phyloP scores from a whole-genome alignment of 2,888 invertebrate genomes.

The Apamea epomidion region DNA sequence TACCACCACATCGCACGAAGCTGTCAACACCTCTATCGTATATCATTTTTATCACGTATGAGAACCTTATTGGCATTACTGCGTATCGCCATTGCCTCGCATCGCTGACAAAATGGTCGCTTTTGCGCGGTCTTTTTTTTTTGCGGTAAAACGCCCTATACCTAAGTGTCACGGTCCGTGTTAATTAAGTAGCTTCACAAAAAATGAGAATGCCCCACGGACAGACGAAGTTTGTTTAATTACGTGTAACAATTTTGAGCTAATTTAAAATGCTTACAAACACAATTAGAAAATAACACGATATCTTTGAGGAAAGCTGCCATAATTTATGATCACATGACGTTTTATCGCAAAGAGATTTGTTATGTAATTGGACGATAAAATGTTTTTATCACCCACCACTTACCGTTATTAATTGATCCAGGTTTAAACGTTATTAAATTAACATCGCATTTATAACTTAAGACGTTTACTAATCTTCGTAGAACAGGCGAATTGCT shows the following conservation, averaged over 20 bases:
- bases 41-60: conserved; percentile 46
- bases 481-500: conserved; percentile 30
- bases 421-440: conserved; percentile 39
- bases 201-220: conserved; percentile 54
- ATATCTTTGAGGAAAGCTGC: conserved; percentile 3
- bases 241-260: conserved; percentile 34
- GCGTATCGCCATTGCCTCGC: conserved; percentile 45
- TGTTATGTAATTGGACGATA: conserved; percentile 49
- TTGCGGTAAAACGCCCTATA: conserved; percentile 48
- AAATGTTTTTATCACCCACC: conserved; percentile 45
- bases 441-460: conserved; percentile 41
- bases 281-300: conserved; percentile 41
- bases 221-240: conserved; percentile 35
- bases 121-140: conserved; percentile 52
- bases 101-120: conserved; percentile 66
- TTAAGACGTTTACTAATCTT: conserved; percentile 42
- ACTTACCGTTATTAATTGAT: conserved; percentile 51
- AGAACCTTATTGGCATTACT: conserved; percentile 48
- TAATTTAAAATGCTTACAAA: conserved; percentile 44
- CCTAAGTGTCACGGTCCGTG: conserved; percentile 61
- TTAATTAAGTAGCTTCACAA: conserved; percentile 62
- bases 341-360: conserved; percentile 49
- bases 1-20: conserved; percentile 13
- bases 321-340: conserved; percentile 33
- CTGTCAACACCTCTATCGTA: conserved; percentile 47